Base-by-base conservation (phyloP, 2,797 vertebrate species). In the Megaceryle alcyon region DNA sequence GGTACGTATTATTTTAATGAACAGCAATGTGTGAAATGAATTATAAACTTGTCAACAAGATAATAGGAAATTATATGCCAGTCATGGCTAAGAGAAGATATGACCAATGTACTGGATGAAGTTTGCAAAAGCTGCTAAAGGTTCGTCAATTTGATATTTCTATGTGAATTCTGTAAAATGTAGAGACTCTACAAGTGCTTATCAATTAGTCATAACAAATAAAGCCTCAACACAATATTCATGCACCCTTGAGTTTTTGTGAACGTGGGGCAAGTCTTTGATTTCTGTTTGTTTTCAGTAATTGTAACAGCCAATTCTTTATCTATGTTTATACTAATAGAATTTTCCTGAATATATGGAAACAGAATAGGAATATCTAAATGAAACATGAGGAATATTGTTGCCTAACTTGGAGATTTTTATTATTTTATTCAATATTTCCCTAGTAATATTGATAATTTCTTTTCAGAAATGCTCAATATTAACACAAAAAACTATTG, bases 1-100 rank as follows among this genome's bases (percentile, higher is more conserved):
- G 69, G 68, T 97, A 93, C 72, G 73, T 94, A 96, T 95, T 97
- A 94, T 96, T 97, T 97, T 98, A 97, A 97, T 97, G 95, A 98
- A 98, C 89, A 96, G 53, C 95, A 95, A 97, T 96, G 84, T 96
- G 92, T 98, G 94, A 97, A 97, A 97, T 0, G 2, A 97, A 97
- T 97, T 96, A 94, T 96, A 97, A 35, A 86, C 88, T 96, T 97
- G 92, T 97, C 95, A 97, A 96, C 86, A 98, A 96, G 94, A 91
- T 95, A 97, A 97, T 76, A 92, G 88, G 93, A 93, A 97, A 95
- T 97, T 97, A 97, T 93, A 86, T 71, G n/a, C 46, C 72, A 81
- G 90, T 90, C 37, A n/a, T 91, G 66, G 70, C 92, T 96, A 92
- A 96, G 82, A 90, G 49, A 83, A 70, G 31, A n/a, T 60, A 69